phyloP scores from a whole-genome alignment of 2,113 vertebrate species.

The Leuciscus idus region DNA sequence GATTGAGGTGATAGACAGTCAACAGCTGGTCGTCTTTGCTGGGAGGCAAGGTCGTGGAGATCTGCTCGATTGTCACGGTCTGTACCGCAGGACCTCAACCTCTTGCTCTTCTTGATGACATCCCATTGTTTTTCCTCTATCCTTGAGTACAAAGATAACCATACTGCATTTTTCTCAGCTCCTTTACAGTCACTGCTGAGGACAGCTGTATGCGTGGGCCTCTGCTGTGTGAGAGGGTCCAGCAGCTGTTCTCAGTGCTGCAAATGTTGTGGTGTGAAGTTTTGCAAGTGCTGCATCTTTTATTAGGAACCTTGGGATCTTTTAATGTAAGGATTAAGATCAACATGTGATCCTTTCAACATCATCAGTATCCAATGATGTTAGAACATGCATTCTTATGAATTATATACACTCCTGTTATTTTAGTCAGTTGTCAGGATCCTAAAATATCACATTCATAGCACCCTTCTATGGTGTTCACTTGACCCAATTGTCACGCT shows the following conservation, averaged over 20 bases:
- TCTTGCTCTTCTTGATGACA: constrained; percentile 24
- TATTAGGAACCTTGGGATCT: neutral
- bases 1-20: constrained; percentile 11
- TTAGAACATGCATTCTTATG: neutral
- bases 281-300: constrained; percentile 2
- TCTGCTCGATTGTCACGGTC: neutral
- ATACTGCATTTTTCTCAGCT: constrained; percentile 5
- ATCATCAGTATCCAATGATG: neutral
- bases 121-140: constrained; percentile 33
- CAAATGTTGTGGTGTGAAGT: constrained; percentile 16
- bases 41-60: neutral
- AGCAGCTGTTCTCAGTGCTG: constrained; percentile 21
- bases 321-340: constrained; percentile 13
- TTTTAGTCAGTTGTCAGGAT: neutral
- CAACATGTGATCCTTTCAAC: neutral
- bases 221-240: neutral
- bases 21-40: constrained; percentile 19
- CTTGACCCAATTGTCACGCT: neutral
- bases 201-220: constrained; percentile 7
- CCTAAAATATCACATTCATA: neutral
- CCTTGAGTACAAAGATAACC: constrained; percentile 51
- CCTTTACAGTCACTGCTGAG: constrained; percentile 15
- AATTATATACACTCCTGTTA: neutral
- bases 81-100: neutral
- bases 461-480: neutral